Conservation (phyloP, 2,113 vertebrate genomes). For the Tinamus guttatus region DNA sequence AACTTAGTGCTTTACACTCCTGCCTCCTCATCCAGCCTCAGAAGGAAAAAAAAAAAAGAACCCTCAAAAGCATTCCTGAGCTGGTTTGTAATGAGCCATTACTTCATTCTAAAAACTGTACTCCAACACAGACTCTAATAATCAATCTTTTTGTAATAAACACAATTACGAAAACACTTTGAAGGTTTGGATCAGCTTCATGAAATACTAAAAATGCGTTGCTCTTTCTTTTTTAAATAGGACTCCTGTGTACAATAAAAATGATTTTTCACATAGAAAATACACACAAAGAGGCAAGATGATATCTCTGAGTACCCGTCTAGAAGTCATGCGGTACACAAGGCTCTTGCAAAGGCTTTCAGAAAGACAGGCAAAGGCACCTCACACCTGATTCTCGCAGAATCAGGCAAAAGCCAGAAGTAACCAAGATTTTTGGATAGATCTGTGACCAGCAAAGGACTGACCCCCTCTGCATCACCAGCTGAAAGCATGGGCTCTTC, state of each 20-base stretch:
- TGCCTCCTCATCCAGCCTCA: constrained; percentile 28
- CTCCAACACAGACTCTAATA: constrained; percentile 49
- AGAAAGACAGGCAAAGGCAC: background rate
- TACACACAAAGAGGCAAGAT: background rate
- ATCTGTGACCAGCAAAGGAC: background rate
- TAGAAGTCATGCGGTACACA: background rate
- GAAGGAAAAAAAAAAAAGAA: constrained; percentile 18
- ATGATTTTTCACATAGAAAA: background rate
- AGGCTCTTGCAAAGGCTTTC: background rate
- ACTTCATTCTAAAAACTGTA: constrained; percentile 61
- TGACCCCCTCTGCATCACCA: background rate
- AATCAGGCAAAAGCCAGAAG: background rate
- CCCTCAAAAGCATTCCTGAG: constrained; percentile 72
- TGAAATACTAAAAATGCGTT: constrained; percentile 29
- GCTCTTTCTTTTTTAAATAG: constrained; percentile 1
- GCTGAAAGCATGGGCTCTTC: background rate
- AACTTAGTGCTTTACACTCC: constrained; percentile 54
- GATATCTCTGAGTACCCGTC: background rate
- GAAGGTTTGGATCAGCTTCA: constrained; percentile 52
- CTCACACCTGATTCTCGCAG: background rate
- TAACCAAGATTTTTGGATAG: background rate
- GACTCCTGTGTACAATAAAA: constrained; percentile 11
- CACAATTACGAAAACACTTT: constrained; percentile 57
- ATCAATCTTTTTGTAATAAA: constrained; percentile 61
- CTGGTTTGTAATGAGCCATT: constrained; percentile 65